Percentiles rank a stretch among this genome's conserved stretches.
phyloP scores from a whole-genome alignment of 2,888 invertebrate species.

The Macrosiphum euphorbiae region DNA sequence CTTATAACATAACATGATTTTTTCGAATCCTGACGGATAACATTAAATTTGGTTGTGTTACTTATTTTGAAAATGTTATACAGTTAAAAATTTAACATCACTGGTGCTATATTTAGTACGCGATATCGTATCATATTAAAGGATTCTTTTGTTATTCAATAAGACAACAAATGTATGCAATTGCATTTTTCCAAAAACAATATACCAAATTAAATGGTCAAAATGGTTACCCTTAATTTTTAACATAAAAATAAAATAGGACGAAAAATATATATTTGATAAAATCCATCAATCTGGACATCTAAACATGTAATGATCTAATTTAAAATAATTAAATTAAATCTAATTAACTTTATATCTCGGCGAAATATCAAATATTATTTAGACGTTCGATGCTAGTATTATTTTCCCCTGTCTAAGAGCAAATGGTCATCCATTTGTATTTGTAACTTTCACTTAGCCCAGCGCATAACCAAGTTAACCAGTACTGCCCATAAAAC shows the following conservation, averaged over 20 bases:
- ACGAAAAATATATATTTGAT: neutral
- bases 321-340: slow-evolving; percentile 47
- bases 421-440: slow-evolving; percentile 60
- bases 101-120: no score
- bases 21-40: neutral
- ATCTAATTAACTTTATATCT: slow-evolving; percentile 13
- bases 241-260: neutral
- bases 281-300: neutral
- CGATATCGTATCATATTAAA: no score
- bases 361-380: slow-evolving; percentile 48
- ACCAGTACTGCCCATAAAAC: slow-evolving; percentile 52
- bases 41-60: neutral
- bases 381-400: slow-evolving; percentile 18
- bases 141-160: no score
- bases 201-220: no score
- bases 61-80: neutral
- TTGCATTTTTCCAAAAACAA: neutral
- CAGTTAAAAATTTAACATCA: neutral
- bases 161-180: neutral
- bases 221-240: neutral
- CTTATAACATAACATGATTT: neutral
- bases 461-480: slow-evolving; percentile 57
- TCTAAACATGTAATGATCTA: neutral
- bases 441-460: slow-evolving; percentile 60
- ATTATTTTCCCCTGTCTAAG: slow-evolving; percentile 35